Evolutionary conservation across 1,140 invertebrate genomes (phyloP).

Genomic region (Drosophila malerkotliana): DNA sequence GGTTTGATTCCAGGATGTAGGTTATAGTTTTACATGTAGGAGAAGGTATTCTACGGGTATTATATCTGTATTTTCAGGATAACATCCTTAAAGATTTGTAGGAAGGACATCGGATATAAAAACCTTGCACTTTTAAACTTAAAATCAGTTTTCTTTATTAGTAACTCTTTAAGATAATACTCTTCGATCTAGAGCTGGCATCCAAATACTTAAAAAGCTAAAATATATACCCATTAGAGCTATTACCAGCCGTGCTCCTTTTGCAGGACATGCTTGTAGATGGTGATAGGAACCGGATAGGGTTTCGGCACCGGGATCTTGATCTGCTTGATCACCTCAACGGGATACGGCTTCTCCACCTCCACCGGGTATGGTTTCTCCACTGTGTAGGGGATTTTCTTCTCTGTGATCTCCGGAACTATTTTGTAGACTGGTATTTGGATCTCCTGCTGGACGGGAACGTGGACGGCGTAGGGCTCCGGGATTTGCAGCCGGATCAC

Average conservation of each 20-base stretch:
- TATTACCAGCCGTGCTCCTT: constrained; percentile 85
- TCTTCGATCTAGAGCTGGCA: constrained; percentile 1
- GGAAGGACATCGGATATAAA: not conserved
- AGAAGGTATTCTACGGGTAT: not conserved
- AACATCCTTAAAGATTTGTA: not conserved
- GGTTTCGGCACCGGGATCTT: constrained; percentile 90
- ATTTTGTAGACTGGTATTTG: constrained; percentile 90
- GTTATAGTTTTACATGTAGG: not conserved
- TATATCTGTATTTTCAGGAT: too few species aligned
- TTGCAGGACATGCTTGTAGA: constrained; percentile 92
- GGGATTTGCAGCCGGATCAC: constrained; percentile 90
- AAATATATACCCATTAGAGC: not conserved
- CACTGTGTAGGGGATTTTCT: constrained; percentile 90
- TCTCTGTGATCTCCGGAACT: constrained; percentile 88
- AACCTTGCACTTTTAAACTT: not conserved
- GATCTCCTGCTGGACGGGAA: constrained; percentile 89
- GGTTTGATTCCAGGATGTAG: not conserved
- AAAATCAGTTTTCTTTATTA: constrained; percentile 23
- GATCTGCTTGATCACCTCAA: constrained; percentile 91
- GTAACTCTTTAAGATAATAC: constrained; percentile 7
- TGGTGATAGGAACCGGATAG: constrained; percentile 91
- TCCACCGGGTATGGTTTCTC: constrained; percentile 91
- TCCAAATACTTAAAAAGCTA: constrained; percentile 16
- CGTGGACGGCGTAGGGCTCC: constrained; percentile 89
- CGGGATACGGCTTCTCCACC: constrained; percentile 90